Percentiles rank a stretch among this genome's conserved stretches.
Conservation (phyloP, 2,797 vertebrate genomes). For the Pygocentrus nattereri region DNA sequence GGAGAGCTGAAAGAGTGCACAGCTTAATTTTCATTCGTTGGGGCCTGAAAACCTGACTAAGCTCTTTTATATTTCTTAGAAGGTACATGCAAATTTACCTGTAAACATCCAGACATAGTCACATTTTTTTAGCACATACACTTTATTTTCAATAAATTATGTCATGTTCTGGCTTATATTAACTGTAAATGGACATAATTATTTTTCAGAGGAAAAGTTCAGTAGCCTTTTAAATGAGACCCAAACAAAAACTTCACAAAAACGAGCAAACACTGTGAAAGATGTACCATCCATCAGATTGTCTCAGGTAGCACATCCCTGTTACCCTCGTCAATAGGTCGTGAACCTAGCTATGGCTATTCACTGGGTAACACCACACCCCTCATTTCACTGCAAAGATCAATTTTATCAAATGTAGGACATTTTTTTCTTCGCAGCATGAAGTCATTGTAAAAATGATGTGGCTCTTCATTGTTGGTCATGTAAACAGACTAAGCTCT, state of each 20-base stretch:
- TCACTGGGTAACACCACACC: neutral
- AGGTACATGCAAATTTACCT: neutral
- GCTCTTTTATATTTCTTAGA: neutral
- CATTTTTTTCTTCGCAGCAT: neutral
- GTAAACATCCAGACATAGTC: constrained; percentile 33
- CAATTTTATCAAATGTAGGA: neutral
- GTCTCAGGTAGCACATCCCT: neutral
- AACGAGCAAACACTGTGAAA: constrained; percentile 37
- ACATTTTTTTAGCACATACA: constrained; percentile 43
- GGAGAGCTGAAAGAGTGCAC: too few relatives aligned
- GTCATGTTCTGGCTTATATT: constrained; percentile 45
- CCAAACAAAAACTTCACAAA: constrained; percentile 16
- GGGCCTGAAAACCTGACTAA: neutral
- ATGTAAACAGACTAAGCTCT: neutral
- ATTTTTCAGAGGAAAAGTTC: constrained; percentile 38
- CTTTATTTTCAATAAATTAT: constrained; percentile 68
- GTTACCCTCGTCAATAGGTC: neutral
- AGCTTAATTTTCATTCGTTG: neutral
- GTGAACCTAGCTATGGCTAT: neutral
- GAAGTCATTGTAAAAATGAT: neutral
- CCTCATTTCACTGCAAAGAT: neutral
- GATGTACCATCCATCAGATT: constrained; percentile 10
- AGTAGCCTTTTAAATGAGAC: constrained; percentile 50
- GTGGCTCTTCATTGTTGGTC: neutral
- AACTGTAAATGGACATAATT: constrained; percentile 42